A percentile compares a stretch with the other conserved stretches of the same genome.
These are phyloP conservation scores for Apotomis betuletana DNA, from an alignment of 2,888 invertebrate species.

Conservation along the genomic window DNA sequence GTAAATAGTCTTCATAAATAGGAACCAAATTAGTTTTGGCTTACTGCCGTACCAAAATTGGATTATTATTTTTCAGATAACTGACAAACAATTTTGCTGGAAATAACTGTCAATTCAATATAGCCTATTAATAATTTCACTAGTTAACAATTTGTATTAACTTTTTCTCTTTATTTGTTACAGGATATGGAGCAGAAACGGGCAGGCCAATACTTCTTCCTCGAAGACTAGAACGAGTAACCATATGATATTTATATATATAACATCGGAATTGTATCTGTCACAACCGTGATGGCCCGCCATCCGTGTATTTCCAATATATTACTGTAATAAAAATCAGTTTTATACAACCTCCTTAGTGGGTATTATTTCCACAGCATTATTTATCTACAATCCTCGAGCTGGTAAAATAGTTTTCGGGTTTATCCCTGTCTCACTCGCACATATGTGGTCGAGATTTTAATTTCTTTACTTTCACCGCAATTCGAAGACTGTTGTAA, in stretches of 20 bases:
- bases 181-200: constrained; percentile 98
- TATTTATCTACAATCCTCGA: background rate
- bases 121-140: background rate
- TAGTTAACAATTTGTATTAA: constrained; percentile 16
- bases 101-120: too few relatives aligned
- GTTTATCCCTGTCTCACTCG: too few relatives aligned
- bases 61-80: too few relatives aligned
- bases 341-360: constrained; percentile 68
- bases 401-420: too few relatives aligned
- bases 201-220: constrained; percentile 99
- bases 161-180: constrained; percentile 53
- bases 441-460: too few relatives aligned
- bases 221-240: constrained; percentile 90
- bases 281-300: constrained; percentile 68
- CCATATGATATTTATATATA: constrained; percentile 65
- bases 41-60: too few relatives aligned
- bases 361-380: constrained; percentile 9
- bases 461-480: too few relatives aligned
- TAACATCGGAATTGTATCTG: constrained; percentile 57
- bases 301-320: constrained; percentile 75
- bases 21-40: too few relatives aligned
- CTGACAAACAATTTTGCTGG: too few relatives aligned
- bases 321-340: constrained; percentile 78
- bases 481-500: too few relatives aligned
- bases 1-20: too few relatives aligned